Conservation (phyloP, 2,797 vertebrate genomes). For the Dromococcyx pavoninus region DNA sequence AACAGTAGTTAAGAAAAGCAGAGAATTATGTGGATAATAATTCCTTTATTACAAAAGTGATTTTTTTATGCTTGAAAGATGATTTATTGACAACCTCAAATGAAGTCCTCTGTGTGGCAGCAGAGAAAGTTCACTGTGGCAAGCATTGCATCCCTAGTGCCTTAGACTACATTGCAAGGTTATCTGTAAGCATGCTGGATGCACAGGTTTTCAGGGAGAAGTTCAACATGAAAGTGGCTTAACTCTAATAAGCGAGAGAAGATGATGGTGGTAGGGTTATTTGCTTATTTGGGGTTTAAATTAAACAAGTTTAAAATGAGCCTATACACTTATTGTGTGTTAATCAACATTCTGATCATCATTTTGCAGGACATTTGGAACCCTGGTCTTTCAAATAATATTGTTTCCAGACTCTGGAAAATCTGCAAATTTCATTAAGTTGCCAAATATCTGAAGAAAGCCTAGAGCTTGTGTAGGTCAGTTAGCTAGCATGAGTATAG, state of each 20-base stretch:
- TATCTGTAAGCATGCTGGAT: not conserved
- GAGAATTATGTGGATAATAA: constrained; percentile 26
- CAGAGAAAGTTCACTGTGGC: not conserved
- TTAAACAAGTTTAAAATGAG: not conserved
- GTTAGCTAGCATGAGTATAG: not conserved
- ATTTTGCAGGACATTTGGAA: not conserved
- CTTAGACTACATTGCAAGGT: not conserved
- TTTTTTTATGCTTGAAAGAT: not conserved
- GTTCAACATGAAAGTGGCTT: not conserved
- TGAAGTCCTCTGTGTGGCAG: not conserved
- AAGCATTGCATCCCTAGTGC: not conserved
- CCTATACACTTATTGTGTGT: not conserved
- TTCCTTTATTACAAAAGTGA: not conserved
- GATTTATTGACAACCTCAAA: constrained; percentile 5
- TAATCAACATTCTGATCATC: constrained; percentile 17
- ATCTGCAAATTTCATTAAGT: not conserved
- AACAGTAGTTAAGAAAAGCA: constrained; percentile 30
- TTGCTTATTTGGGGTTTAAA: not conserved
- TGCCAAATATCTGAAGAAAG: not conserved
- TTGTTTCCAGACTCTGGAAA: not conserved
- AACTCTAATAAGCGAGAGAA: not conserved
- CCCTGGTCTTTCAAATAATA: not conserved
- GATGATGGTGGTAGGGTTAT: not conserved
- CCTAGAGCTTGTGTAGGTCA: not conserved
- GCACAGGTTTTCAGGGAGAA: not conserved